Evolutionary conservation across 2,888 invertebrate genomes (phyloP).

Genomic region (Brenthis ino): DNA sequence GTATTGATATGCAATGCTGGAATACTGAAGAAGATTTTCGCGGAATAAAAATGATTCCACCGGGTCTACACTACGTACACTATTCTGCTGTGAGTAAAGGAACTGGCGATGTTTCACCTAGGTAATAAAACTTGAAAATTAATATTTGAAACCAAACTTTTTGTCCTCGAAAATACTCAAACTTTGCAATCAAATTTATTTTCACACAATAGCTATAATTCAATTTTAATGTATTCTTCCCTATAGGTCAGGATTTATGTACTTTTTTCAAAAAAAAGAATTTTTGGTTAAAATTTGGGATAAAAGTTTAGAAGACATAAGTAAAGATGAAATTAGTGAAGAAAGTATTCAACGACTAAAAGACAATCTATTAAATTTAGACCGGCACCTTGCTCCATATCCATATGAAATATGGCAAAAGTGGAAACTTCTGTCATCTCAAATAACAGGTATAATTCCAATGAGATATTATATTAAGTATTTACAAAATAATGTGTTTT

Average conservation of each 20-base stretch:
- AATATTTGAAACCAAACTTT: constrained; percentile 23
- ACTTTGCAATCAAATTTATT: no score
- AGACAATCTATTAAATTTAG: constrained; percentile 87
- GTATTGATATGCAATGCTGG: constrained; percentile 94
- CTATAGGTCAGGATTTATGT: constrained; percentile 90
- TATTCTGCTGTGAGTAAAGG: constrained; percentile 87
- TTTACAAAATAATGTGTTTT: not conserved
- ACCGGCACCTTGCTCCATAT: constrained; percentile 93
- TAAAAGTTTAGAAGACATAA: constrained; percentile 87
- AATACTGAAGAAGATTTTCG: constrained; percentile 94
- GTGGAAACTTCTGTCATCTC: constrained; percentile 90
- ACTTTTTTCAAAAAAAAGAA: constrained; percentile 91
- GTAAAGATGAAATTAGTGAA: constrained; percentile 84
- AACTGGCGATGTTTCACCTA: constrained; percentile 85
- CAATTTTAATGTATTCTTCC: no score
- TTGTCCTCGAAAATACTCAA: not conserved
- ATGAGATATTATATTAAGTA: not conserved
- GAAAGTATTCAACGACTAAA: constrained; percentile 85
- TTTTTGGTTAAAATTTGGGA: constrained; percentile 95
- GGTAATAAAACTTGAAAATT: constrained; percentile 51
- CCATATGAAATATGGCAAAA: constrained; percentile 93
- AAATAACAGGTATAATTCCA: constrained; percentile 80
- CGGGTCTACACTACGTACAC: constrained; percentile 96
- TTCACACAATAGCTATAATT: no score
- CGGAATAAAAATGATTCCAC: constrained; percentile 99